These are phyloP conservation scores for Campylomormyrus numenius DNA, from an alignment of 2,113 vertebrate species.

Conservation along the genomic window DNA sequence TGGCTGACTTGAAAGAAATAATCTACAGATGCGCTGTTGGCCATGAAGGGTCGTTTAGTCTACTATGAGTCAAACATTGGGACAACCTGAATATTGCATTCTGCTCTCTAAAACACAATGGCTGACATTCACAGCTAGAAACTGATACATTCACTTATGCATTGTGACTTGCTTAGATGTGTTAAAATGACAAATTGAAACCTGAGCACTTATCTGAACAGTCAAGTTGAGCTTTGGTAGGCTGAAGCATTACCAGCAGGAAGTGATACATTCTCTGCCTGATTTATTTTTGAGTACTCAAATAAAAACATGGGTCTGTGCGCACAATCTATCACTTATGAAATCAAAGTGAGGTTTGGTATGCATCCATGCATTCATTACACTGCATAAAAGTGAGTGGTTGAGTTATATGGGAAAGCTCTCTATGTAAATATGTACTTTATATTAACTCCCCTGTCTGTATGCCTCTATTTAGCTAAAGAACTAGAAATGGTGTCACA, in stretches of 20 bases:
- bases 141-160: not conserved
- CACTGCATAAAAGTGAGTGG: not conserved
- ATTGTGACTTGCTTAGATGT: conserved; percentile 1
- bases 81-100: not conserved
- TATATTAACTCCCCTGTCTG: not conserved
- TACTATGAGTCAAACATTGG: not conserved
- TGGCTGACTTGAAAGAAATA: not conserved
- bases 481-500: conserved; percentile 5
- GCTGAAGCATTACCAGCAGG: not conserved
- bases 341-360: conserved; percentile 6
- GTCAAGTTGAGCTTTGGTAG: not conserved
- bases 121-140: not conserved
- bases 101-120: not conserved
- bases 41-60: not conserved
- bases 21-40: not conserved
- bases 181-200: conserved; percentile 4
- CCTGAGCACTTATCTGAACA: not conserved
- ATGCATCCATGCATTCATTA: conserved; percentile 6
- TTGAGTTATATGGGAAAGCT: conserved; percentile 23
- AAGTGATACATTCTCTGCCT: conserved; percentile 15
- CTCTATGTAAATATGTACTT: not conserved
- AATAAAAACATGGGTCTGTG: conserved; percentile 11
- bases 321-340: not conserved
- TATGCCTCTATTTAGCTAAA: conserved; percentile 15
- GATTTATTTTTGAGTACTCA: conserved; percentile 10